phyloP scores from a whole-genome alignment of 2,797 vertebrate genomes.

The Myripristis murdjan region DNA sequence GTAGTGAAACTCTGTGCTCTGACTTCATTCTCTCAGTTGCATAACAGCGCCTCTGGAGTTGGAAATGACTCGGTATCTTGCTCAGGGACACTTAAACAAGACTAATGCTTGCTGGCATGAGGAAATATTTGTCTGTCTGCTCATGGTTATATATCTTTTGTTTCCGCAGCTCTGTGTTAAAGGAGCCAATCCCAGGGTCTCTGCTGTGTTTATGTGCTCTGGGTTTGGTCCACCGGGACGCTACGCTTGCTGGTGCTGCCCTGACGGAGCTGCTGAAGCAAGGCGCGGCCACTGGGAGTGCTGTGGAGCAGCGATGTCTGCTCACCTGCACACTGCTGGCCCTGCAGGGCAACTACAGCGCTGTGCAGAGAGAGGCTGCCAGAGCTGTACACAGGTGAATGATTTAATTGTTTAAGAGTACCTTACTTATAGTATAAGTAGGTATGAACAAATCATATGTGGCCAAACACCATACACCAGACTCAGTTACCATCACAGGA shows the following conservation, averaged over 20 bases:
- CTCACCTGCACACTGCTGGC: conserved; percentile 89
- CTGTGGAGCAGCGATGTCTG: conserved; percentile 89
- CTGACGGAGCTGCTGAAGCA: conserved; percentile 93
- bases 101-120: no score
- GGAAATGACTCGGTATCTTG: neutral
- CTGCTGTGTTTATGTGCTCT: conserved; percentile 93
- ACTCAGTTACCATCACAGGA: no score
- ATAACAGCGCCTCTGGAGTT: neutral
- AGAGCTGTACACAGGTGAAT: conserved; percentile 94
- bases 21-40: neutral
- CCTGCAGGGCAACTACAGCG: conserved; percentile 89
- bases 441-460: no score
- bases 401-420: neutral
- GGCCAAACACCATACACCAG: no score
- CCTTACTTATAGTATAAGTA: neutral
- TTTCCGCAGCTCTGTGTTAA: conserved; percentile 89
- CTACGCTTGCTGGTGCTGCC: conserved; percentile 92
- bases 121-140: neutral
- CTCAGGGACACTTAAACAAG: neutral
- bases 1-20: neutral
- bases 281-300: conserved; percentile 59
- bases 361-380: conserved; percentile 89
- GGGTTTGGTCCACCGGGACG: conserved; percentile 90
- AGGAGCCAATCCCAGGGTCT: conserved; percentile 91
- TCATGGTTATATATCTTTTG: neutral